A percentile compares a stretch with the other conserved stretches of the same genome.
phyloP scores from a whole-genome alignment of 2,888 invertebrate species.

The Torymus auratus region DNA sequence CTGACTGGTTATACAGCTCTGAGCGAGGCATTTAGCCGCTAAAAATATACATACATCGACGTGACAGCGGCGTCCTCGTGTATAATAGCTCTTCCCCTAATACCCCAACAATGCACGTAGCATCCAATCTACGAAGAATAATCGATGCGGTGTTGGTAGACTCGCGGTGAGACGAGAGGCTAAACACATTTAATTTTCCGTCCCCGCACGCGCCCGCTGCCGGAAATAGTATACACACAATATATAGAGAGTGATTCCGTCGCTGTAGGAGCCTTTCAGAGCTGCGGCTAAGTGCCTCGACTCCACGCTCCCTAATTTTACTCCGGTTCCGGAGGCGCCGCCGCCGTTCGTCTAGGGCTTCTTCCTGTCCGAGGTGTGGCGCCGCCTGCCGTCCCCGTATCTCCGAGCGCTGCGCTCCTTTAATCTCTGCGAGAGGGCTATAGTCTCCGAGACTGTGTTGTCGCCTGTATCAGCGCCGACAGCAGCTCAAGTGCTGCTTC shows the following conservation, averaged over 20 bases:
- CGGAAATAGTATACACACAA: slow-evolving; percentile 47
- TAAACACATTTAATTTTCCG: slow-evolving; percentile 43
- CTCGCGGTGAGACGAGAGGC: slow-evolving; percentile 29
- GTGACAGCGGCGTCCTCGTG: neutral
- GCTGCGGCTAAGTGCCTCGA: slow-evolving; percentile 17
- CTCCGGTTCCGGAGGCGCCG: slow-evolving; percentile 34
- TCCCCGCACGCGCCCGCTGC: slow-evolving; percentile 4
- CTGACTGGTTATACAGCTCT: slow-evolving; percentile 28
- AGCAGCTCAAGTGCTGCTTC: slow-evolving; percentile 32
- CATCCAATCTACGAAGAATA: slow-evolving; percentile 17
- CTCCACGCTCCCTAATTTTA: slow-evolving; percentile 43
- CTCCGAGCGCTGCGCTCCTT: slow-evolving; percentile 16
- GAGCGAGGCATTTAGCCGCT: neutral
- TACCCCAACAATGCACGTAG: no score
- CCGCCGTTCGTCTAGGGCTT: slow-evolving; percentile 17
- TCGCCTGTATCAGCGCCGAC: no score
- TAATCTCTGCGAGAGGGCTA: slow-evolving; percentile 26
- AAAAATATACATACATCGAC: slow-evolving; percentile 29
- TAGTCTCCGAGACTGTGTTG: neutral
- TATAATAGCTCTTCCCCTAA: neutral
- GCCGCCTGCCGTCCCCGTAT: slow-evolving; percentile 1
- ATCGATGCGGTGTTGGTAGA: slow-evolving; percentile 50
- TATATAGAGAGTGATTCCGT: no score
- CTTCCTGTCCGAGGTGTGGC: slow-evolving; percentile 51
- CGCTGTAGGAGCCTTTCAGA: neutral